These are phyloP conservation scores for Tipula lateralis DNA, from an alignment of 2,888 invertebrate genomes.

Conservation along the genomic window DNA sequence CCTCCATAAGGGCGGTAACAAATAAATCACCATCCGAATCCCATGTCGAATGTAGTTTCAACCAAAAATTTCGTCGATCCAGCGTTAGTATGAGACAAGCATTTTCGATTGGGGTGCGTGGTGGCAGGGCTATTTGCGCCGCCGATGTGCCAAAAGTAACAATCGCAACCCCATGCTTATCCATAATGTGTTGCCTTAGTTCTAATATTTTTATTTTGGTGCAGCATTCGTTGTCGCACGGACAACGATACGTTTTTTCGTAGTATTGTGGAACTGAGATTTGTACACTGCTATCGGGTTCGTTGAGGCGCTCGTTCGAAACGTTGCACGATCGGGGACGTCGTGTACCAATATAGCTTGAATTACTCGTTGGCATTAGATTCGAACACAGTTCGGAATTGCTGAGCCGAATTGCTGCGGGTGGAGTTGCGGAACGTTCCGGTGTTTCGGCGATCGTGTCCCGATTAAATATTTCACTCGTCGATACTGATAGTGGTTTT, in stretches of 20 bases:
- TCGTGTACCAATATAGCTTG: slow-evolving; percentile 27
- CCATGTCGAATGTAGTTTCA: slow-evolving; percentile 36
- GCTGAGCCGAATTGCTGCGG: neutral
- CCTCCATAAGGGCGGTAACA: slow-evolving; percentile 39
- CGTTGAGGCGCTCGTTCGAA: slow-evolving; percentile 34
- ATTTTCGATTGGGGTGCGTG: slow-evolving; percentile 39
- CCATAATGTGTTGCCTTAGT: slow-evolving; percentile 38
- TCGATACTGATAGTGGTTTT: slow-evolving; percentile 48
- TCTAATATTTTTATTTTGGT: slow-evolving; percentile 34
- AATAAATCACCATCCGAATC: slow-evolving; percentile 37
- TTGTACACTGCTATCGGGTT: slow-evolving; percentile 20
- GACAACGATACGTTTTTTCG: slow-evolving; percentile 35
- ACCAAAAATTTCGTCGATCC: slow-evolving; percentile 39
- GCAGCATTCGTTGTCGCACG: slow-evolving; percentile 34
- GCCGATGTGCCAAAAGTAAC: slow-evolving; percentile 38
- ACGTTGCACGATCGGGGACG: slow-evolving; percentile 35
- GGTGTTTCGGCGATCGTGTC: neutral
- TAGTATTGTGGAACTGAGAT: slow-evolving; percentile 33
- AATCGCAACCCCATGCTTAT: slow-evolving; percentile 39
- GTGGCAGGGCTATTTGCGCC: slow-evolving; percentile 39
- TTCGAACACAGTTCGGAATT: neutral
- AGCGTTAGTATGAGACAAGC: slow-evolving; percentile 38
- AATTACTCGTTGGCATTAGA: neutral
- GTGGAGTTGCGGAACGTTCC: neutral
- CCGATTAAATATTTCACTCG: slow-evolving; percentile 48